Conservation (phyloP, 2,888 invertebrate species). For the Dermolepida albohirtum region DNA sequence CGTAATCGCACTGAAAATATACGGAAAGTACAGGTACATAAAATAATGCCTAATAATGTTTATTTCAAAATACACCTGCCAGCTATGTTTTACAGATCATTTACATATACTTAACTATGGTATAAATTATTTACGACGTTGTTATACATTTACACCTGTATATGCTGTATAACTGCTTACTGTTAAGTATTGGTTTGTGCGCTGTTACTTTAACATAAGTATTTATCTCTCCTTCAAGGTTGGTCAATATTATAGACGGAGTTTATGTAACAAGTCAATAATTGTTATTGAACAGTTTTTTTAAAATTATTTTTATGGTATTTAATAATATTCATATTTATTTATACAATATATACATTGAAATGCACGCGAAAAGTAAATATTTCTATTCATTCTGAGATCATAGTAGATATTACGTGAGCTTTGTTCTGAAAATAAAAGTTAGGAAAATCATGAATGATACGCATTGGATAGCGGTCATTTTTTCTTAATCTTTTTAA, state of each 20-base stretch:
- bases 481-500: too few species aligned
- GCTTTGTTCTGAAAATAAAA: too few species aligned
- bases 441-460: too few species aligned
- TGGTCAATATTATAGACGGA: constrained; percentile 9
- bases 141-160: constrained; percentile 27
- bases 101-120: constrained; percentile 32
- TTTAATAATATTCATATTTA: constrained; percentile 1
- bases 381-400: too few species aligned
- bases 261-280: constrained; percentile 29
- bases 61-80: constrained; percentile 40
- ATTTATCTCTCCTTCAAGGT: constrained; percentile 30
- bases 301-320: constrained; percentile 13
- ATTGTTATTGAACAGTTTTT: constrained; percentile 31
- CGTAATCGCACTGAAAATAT: too few species aligned
- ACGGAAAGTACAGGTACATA: neutral
- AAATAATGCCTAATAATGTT: constrained; percentile 26
- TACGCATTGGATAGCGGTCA: too few species aligned
- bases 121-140: constrained; percentile 38
- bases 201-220: neutral
- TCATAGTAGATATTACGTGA: too few species aligned
- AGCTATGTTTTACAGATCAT: constrained; percentile 31
- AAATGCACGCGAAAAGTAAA: neutral
- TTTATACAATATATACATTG: constrained; percentile 6
- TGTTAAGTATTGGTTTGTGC: constrained; percentile 7
- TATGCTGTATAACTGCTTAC: neutral